phyloP scores from a whole-genome alignment of 1,140 invertebrate genomes.

The Drosophila pseudoananassae region DNA sequence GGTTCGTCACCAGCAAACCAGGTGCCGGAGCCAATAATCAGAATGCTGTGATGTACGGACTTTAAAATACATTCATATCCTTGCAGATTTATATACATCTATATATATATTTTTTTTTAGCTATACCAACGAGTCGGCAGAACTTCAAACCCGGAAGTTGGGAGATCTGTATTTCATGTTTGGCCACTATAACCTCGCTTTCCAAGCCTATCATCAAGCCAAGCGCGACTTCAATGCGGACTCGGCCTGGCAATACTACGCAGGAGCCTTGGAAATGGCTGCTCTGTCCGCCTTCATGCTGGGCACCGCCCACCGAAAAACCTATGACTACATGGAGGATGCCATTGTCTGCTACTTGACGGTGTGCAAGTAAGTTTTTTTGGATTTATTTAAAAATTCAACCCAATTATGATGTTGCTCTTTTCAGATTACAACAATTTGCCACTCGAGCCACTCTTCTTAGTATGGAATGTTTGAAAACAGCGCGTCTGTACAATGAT shows the following conservation, averaged over 20 bases:
- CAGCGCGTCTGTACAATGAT: constrained; percentile 91
- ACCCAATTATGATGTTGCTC: background rate
- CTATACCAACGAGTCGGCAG: constrained; percentile 94
- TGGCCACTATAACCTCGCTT: constrained; percentile 96
- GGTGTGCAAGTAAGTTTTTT: constrained; percentile 89
- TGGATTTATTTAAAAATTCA: too few species aligned
- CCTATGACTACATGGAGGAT: constrained; percentile 96
- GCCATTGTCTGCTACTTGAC: constrained; percentile 95
- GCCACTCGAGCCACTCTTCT: constrained; percentile 95
- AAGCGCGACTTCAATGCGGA: constrained; percentile 98
- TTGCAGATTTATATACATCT: background rate
- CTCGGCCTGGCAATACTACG: constrained; percentile 98
- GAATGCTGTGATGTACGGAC: constrained; percentile 91
- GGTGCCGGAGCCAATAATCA: constrained; percentile 88
- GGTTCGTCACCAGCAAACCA: constrained; percentile 96
- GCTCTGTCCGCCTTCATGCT: constrained; percentile 96
- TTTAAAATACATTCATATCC: background rate
- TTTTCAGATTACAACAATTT: constrained; percentile 91
- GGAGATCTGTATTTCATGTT: constrained; percentile 99
- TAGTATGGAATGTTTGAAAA: constrained; percentile 93
- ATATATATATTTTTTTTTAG: constrained; percentile 84
- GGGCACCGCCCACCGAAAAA: constrained; percentile 90
- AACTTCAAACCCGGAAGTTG: constrained; percentile 95
- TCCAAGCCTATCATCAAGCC: constrained; percentile 96
- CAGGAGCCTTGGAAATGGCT: constrained; percentile 98